Conservation (phyloP, 2,113 vertebrate species). For the Ciconia maguari region DNA sequence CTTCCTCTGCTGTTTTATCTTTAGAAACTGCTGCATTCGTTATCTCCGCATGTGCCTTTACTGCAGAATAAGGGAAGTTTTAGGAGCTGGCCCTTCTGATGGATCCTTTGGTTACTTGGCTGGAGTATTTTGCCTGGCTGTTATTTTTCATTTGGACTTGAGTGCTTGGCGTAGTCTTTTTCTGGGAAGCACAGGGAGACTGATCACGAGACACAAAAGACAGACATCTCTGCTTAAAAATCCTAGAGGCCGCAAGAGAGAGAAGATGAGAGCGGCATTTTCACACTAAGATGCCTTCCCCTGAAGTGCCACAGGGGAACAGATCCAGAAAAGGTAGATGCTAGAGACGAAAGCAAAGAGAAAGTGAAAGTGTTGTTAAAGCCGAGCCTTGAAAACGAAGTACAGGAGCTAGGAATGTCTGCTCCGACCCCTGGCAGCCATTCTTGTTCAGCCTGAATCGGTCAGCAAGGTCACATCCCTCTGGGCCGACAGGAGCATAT, state of each 20-base stretch:
- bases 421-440: neutral
- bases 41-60: neutral
- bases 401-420: neutral
- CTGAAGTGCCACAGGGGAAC: neutral
- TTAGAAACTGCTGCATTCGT: neutral
- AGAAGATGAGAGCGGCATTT: neutral
- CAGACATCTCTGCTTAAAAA: neutral
- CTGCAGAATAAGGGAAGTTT: neutral
- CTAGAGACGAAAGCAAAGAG: neutral
- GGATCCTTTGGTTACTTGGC: neutral
- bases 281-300: neutral
- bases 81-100: neutral
- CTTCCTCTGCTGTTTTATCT: neutral
- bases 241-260: neutral
- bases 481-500: neutral
- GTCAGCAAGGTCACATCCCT: neutral
- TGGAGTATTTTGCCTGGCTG: neutral
- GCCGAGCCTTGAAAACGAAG: neutral
- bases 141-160: neutral
- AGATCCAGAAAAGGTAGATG: neutral
- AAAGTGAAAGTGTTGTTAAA: constrained; percentile 27
- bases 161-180: neutral
- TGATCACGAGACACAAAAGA: neutral
- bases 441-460: neutral
- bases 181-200: neutral